Evolutionary conservation across 2,113 vertebrate species (phyloP), one percentile per base, ranked within the genome.

Genomic region (Lagenorhynchus albirostris): DNA sequence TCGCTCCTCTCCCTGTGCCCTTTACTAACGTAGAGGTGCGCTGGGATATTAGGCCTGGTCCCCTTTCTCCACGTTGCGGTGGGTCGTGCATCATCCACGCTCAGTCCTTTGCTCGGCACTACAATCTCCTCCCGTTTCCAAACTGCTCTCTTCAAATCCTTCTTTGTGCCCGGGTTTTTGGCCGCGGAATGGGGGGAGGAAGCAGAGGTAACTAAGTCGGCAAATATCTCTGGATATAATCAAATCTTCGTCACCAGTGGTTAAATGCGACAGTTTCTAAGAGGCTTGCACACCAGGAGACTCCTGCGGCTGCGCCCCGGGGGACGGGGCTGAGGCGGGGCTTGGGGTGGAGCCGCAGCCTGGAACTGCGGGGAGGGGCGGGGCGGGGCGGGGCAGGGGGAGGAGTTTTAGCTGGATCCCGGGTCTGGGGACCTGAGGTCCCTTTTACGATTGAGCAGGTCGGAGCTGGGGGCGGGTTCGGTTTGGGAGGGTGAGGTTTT

Each of bases 301-400:
- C 14, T 10, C 60, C 25, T 0, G 47, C 3, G 0, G 17, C 3
- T 0, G 62, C 5, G 13, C 55, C 4, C 20, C 4, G 15, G 21
- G 67, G 55, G 21, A 26, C 44, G 41, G 26, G 73, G 65, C 9
- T 1, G 8, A 11, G 71, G 38, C 62, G 80, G 73, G 60, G 79
- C 6, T 29, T 2, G 29, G 41, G 92, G 76, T 47, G 79, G 83
- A 12, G 79, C 47, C 18, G 29, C 9, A 1, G 33, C 31, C 65
- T 3, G 14, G 25, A 47, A 6, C 76, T 0, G 62, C 3, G 14
- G 6, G 4, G 33, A 11, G 26, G 53, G 50, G 79, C n/a, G 83
- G 84, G 70, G 79, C n/a, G 83, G 84, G 70, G 70, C 47, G n/a
- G 47, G 33, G 47, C n/a, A 17, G 79, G 70, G 36, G 55, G 55